Evolutionary conservation across 1,140 invertebrate genomes (phyloP).

Genomic region (Hyphantria cunea): DNA sequence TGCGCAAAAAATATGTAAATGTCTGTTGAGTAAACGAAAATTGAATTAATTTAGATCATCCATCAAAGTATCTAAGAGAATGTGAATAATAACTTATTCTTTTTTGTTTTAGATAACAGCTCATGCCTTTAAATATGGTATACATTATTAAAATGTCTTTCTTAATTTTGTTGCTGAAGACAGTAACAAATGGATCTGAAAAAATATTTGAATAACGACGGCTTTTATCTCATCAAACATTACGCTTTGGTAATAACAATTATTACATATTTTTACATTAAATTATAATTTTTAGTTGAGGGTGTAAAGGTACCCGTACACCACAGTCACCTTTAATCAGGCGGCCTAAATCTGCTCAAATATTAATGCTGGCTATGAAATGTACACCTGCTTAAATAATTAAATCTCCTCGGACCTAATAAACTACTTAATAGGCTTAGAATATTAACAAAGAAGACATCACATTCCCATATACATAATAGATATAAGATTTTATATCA

Average conservation of each 20-base stretch:
- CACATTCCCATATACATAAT: too few species aligned
- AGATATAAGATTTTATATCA: too few species aligned
- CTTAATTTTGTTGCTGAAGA: slow-evolving; percentile 33
- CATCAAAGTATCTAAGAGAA: slow-evolving; percentile 42
- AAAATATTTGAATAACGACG: slow-evolving; percentile 6
- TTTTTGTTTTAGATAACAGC: slow-evolving; percentile 17
- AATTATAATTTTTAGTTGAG: too few species aligned
- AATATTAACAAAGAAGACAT: too few species aligned
- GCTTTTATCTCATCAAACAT: not conserved
- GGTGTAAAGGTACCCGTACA: too few species aligned
- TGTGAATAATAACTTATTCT: slow-evolving; percentile 33
- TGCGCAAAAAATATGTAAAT: slow-evolving; percentile 16
- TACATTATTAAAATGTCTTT: slow-evolving; percentile 40
- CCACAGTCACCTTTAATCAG: too few species aligned
- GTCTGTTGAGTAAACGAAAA: slow-evolving; percentile 30
- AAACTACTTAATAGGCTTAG: too few species aligned
- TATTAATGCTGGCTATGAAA: too few species aligned
- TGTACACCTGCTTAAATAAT: too few species aligned
- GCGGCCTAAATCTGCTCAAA: too few species aligned
- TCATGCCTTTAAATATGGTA: slow-evolving; percentile 23
- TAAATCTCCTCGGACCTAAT: too few species aligned
- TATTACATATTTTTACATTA: not conserved
- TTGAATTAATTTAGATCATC: slow-evolving; percentile 49
- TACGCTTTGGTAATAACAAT: too few species aligned
- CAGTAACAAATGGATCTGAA: slow-evolving; percentile 32